Evolutionary conservation across 2,888 invertebrate genomes (phyloP).

Genomic region (Atethmia centrago): DNA sequence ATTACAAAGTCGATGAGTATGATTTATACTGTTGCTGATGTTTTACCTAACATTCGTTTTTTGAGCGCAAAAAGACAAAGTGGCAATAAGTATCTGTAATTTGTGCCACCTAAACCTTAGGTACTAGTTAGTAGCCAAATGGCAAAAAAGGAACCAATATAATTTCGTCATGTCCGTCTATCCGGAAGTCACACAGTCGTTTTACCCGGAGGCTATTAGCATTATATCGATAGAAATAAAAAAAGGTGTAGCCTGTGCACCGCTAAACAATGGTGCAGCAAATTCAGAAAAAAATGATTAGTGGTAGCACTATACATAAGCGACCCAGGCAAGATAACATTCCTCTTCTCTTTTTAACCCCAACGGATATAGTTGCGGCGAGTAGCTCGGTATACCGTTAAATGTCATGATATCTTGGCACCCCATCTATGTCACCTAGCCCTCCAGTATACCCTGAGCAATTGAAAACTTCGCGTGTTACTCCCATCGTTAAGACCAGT

Average conservation of each 20-base stretch:
- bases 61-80: neutral
- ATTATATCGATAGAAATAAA: too few species aligned
- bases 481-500: neutral
- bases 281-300: too few species aligned
- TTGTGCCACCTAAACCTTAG: neutral
- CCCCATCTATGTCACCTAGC: too few species aligned
- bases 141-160: neutral
- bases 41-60: neutral
- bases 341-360: too few species aligned
- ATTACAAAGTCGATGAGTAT: constrained; percentile 17
- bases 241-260: too few species aligned
- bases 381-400: too few species aligned
- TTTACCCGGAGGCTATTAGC: neutral
- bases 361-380: too few species aligned
- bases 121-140: neutral
- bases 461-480: neutral
- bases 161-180: too few species aligned
- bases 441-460: neutral
- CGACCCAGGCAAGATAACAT: too few species aligned
- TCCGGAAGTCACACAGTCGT: neutral
- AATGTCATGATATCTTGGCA: too few species aligned
- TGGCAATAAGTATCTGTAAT: neutral
- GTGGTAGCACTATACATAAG: too few species aligned
- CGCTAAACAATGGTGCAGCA: too few species aligned
- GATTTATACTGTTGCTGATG: constrained; percentile 7